These are phyloP conservation scores for Aphidius ervi DNA, from an alignment of 1,140 invertebrate species.

Conservation along the genomic window DNA sequence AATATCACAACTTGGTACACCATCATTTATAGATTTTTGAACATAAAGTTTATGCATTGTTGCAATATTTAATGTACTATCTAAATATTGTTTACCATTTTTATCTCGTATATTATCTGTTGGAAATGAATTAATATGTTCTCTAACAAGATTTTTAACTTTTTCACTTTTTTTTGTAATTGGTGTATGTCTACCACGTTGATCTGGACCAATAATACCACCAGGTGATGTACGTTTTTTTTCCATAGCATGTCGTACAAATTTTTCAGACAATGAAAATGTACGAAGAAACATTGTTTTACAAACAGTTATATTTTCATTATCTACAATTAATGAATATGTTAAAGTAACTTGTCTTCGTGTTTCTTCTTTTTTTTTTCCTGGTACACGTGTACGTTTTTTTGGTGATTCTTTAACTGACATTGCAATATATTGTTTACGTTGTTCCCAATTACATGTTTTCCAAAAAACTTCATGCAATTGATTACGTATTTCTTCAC, in stretches of 20 bases:
- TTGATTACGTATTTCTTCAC: conserved; percentile 26
- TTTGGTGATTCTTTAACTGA: conserved; percentile 35
- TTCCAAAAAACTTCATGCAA: conserved; percentile 35
- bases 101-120: conserved; percentile 27
- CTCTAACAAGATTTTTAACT: conserved; percentile 29
- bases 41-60: conserved; percentile 34
- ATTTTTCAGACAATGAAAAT: conserved; percentile 34
- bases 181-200: conserved; percentile 30
- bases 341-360: conserved; percentile 35
- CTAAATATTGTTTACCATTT: conserved; percentile 26
- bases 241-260: conserved; percentile 33
- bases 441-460: conserved; percentile 33
- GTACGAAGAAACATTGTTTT: conserved; percentile 38
- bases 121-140: conserved; percentile 32
- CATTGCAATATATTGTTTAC: conserved; percentile 34
- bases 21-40: conserved; percentile 28
- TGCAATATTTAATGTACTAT: conserved; percentile 29
- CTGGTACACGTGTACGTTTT: conserved; percentile 30
- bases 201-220: conserved; percentile 31
- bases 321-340: conserved; percentile 30
- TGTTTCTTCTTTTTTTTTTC: conserved; percentile 27
- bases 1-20: conserved; percentile 29
- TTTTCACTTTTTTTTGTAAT: conserved; percentile 35
- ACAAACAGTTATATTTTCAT: conserved; percentile 32
- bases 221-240: conserved; percentile 31